Evolutionary conservation across 2,113 vertebrate genomes (phyloP), one percentile per base, ranked within the genome.

Genomic region (Corydoras maculifer): DNA sequence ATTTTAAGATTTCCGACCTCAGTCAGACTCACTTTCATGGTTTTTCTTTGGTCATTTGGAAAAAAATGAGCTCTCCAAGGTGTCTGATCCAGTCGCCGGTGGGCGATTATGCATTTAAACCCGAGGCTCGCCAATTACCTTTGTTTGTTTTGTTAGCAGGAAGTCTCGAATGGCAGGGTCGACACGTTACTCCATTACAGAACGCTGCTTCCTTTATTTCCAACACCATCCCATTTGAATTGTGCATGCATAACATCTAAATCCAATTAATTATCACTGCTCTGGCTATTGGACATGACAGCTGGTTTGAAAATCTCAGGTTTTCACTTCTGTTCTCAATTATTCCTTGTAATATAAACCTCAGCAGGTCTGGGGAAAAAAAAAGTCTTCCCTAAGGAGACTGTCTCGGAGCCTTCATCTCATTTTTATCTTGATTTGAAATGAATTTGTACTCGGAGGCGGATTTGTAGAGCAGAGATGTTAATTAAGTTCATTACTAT

Each of bases 181-280:
- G 58, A 64, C 35, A 60, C 71, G 66, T 73, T 73, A 51, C 60
- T 66, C 65, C 50, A 61, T 67, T 67, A 67, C 49, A 61, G 43
- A 12, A 35, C 25, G 25, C 43, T 51, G 71, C 64, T 66, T 58
- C 57, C 58, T 61, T 68, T 68, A 77, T 66, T 61, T 76, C 58
- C 58, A 77, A 81, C 70, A 62, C 80, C 68, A 78, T 81, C 70
- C 77, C 29, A 25, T 67, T 82, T 83, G 79, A 80, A 82, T 82
- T 8, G 18, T 35, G 57, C 48, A 71, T 49, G 67, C 74, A 73
- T 50, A 51, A 51, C 75, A 70, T 74, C 75, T 13, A 35, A 73
- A 55, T 75, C 51, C 69, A 78, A 79, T 73, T 62, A 59, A 49
- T 66, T 75, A 62, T 75, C 71, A 65, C 50, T 61, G 61, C 76